Conservation (phyloP, 2,113 vertebrate species). For the Silurus asotus region DNA sequence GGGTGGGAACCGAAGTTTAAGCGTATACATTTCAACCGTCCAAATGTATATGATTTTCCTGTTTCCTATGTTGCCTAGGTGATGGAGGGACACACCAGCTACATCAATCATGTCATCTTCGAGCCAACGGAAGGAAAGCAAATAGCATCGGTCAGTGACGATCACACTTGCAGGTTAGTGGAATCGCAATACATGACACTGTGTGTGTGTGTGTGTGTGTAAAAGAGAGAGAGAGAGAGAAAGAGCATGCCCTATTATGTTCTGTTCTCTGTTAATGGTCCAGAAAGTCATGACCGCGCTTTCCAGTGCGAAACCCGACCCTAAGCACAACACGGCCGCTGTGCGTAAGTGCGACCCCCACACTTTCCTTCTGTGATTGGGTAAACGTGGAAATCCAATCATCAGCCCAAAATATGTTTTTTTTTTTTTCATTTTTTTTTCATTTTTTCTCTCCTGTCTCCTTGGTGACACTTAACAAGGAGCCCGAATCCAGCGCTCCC, state of each 20-base stretch:
- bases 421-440: slow-evolving; percentile 26
- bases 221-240: no score
- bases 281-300: slow-evolving; percentile 73
- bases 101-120: slow-evolving; percentile 93
- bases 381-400: slow-evolving; percentile 79
- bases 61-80: slow-evolving; percentile 70
- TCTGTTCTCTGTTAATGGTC: slow-evolving; percentile 79
- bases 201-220: slow-evolving; percentile 32
- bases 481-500: slow-evolving; percentile 28
- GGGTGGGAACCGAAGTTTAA: not conserved
- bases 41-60: slow-evolving; percentile 51
- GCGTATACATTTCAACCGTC: not conserved
- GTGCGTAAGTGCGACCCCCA: slow-evolving; percentile 64
- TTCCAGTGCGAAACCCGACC: slow-evolving; percentile 72
- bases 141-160: slow-evolving; percentile 94
- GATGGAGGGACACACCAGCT: slow-evolving; percentile 89
- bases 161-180: slow-evolving; percentile 95
- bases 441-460: slow-evolving; percentile 11
- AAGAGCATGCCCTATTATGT: slow-evolving; percentile 57
- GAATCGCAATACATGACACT: slow-evolving; percentile 23
- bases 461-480: slow-evolving; percentile 45
- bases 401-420: slow-evolving; percentile 57
- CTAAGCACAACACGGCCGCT: slow-evolving; percentile 73
- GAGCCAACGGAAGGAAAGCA: slow-evolving; percentile 88
- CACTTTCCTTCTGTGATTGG: slow-evolving; percentile 71